Evolutionary conservation across 2,797 vertebrate species (phyloP), one percentile per base, ranked within the genome.

Genomic region (Pterois miles): DNA sequence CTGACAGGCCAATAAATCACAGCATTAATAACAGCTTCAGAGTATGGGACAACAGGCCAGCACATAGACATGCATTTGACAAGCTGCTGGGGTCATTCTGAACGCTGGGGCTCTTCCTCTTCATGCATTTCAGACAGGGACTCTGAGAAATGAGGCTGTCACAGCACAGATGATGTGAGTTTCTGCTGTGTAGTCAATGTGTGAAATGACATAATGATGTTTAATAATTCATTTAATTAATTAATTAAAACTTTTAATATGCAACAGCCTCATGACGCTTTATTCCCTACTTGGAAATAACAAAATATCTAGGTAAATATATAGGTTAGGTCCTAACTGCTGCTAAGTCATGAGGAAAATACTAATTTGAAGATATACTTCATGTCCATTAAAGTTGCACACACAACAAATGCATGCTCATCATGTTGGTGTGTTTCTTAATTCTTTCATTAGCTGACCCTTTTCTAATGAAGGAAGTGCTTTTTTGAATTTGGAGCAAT

Each of bases 1-100:
- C 50, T 73, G 83, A 89, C 86, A 78, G 31, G 53, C 70, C 67
- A 72, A 81, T 88, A 86, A 84, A 90, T 91, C 87, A 86, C 80
- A 72, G 67, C 64, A 65, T 77, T 89, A 88, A 89, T 85, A 86
- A 88, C 57, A 64, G 77, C 52, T 74, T 64, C 67, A 68, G 38
- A 48, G 23, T 33, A 38, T 31, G 60, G 38, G 36, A 59, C 52
- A 66, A 46, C 69, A 65, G 54, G 48, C 54, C 56, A 23, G 34
- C 63, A 63, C 65, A 29, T 29, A 52, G 23, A 71, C 65, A 58
- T 62, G 43, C 46, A 33, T 65, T 13, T 34, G 53, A 78, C 67
- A 69, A 31, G 59, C 54, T 36, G 65, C 50, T 57, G 6, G 40
- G 27, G 62, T 38, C 46, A 33, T 16, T 34, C 18, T 7, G 31